phyloP scores from a whole-genome alignment of 2,113 vertebrate species.

The Hypomesus transpacificus region DNA sequence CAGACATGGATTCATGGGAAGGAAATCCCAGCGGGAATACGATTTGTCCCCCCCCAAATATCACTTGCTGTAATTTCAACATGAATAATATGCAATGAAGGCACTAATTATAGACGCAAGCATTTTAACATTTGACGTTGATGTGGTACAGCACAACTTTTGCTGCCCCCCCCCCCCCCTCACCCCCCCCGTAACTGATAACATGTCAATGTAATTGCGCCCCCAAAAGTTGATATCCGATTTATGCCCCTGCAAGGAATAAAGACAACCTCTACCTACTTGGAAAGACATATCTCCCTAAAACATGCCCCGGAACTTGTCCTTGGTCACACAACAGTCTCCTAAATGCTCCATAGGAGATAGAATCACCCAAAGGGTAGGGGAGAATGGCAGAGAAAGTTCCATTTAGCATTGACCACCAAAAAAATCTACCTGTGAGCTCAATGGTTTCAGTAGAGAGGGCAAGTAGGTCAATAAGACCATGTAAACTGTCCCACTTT shows the following conservation, averaged over 20 bases:
- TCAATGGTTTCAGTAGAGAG: constrained; percentile 50
- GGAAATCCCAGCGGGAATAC: too few species aligned
- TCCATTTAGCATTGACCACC: constrained; percentile 62
- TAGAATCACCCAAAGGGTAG: constrained; percentile 56
- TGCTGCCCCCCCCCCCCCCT: too few species aligned
- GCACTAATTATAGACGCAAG: too few species aligned
- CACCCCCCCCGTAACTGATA: constrained; percentile 44
- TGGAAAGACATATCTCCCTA: constrained; percentile 64
- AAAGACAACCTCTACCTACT: constrained; percentile 64
- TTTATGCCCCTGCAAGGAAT: constrained; percentile 55
- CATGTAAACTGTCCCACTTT: constrained; percentile 51
- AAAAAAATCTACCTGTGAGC: constrained; percentile 49
- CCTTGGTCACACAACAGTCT: constrained; percentile 67
- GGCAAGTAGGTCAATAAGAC: constrained; percentile 65
- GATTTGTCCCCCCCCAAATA: too few species aligned
- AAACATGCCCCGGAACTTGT: constrained; percentile 66
- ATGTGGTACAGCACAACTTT: too few species aligned
- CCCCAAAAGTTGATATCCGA: too few species aligned
- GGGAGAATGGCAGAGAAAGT: constrained; percentile 65
- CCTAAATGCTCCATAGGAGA: constrained; percentile 60
- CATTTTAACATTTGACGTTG: too few species aligned
- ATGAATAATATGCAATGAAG: too few species aligned
- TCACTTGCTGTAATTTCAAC: too few species aligned
- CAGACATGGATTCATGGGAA: too few species aligned
- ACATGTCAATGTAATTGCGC: neutral